These are phyloP conservation scores for Drosophila mercatorum DNA, from an alignment of 2,888 invertebrate genomes.

Conservation along the genomic window DNA sequence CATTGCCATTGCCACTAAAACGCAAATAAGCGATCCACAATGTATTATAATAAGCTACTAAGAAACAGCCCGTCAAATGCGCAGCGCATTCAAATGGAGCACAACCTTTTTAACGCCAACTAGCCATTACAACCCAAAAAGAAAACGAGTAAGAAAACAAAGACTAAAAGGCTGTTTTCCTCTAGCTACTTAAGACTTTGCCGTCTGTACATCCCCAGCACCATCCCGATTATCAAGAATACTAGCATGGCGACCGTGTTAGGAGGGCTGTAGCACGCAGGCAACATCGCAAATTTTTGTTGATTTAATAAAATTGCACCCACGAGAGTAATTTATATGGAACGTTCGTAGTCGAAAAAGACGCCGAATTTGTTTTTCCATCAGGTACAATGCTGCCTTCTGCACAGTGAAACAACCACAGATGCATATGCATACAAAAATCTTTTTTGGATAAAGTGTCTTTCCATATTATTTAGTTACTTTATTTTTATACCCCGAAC, in stretches of 20 bases:
- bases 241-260: slow-evolving; percentile 21
- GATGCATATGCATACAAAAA: background rate
- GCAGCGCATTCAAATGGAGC: slow-evolving; percentile 67
- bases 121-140: slow-evolving; percentile 22
- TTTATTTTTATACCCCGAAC: too few species aligned
- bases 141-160: background rate
- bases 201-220: background rate
- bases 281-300: slow-evolving; percentile 83
- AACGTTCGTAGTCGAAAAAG: slow-evolving; percentile 73
- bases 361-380: slow-evolving; percentile 75
- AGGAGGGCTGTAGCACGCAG: slow-evolving; percentile 47
- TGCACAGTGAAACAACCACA: slow-evolving; percentile 56
- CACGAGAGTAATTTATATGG: slow-evolving; percentile 84
- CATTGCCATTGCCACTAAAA: slow-evolving; percentile 60
- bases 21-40: slow-evolving; percentile 73
- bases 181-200: slow-evolving; percentile 63
- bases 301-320: slow-evolving; percentile 84
- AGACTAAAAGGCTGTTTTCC: slow-evolving; percentile 29
- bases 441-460: too few species aligned
- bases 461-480: too few species aligned
- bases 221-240: slow-evolving; percentile 24
- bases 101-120: slow-evolving; percentile 67
- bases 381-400: slow-evolving; percentile 60
- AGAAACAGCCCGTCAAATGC: slow-evolving; percentile 65
- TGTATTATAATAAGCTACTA: slow-evolving; percentile 79